A percentile compares a stretch with the other conserved stretches of the same genome.
Evolutionary conservation across 2,113 vertebrate genomes (phyloP).

Genomic region (Origma solitaria): DNA sequence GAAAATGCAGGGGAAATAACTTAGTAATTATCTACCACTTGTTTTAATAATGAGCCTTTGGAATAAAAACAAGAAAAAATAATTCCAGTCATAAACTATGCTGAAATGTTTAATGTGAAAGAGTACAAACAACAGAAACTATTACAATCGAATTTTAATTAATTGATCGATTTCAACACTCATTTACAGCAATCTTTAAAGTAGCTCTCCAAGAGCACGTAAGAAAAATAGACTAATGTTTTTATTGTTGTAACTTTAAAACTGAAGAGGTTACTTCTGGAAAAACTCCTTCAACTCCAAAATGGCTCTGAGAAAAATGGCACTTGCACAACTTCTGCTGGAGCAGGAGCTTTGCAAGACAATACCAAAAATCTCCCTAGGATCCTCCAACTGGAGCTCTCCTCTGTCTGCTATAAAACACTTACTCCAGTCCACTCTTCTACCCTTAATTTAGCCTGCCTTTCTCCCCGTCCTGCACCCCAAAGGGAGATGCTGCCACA

Average conservation of each 20-base stretch:
- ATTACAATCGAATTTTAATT: neutral
- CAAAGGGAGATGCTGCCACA: neutral
- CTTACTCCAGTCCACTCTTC: neutral
- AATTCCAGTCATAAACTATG: neutral
- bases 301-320: neutral
- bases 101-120: neutral
- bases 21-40: neutral
- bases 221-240: neutral
- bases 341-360: neutral
- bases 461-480: neutral
- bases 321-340: neutral
- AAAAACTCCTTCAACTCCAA: neutral
- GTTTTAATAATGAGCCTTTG: neutral
- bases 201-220: rapidly evolving
- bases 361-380: neutral
- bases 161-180: neutral
- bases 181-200: neutral
- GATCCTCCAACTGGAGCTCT: neutral
- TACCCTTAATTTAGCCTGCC: neutral
- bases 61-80: neutral
- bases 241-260: neutral
- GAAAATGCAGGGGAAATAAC: neutral
- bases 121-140: neutral
- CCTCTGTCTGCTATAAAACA: neutral
- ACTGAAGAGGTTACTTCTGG: neutral